Evolutionary conservation across 30 jellyfish, hydroid and myxozoan genomes (phyloP).

Genomic region (Hydra vulgaris): DNA sequence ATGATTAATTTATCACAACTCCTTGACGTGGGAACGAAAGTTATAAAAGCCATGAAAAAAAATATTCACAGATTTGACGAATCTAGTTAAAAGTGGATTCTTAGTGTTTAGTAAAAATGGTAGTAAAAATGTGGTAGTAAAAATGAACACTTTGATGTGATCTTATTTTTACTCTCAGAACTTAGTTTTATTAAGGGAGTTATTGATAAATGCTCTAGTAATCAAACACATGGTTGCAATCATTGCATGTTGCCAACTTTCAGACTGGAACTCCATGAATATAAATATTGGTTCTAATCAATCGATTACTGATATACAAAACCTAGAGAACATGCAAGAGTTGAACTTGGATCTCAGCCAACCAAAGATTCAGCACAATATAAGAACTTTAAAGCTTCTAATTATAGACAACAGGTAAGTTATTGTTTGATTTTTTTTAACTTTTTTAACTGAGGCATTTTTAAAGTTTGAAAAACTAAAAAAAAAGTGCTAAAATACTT

Average conservation of each 20-base stretch:
- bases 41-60: not conserved
- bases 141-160: not conserved
- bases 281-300: not conserved
- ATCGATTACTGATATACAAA: not conserved
- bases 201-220: not conserved
- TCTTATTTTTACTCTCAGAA: not conserved
- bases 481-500: not conserved
- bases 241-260: constrained; percentile 1
- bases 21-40: not conserved
- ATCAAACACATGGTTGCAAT: not conserved
- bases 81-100: constrained; percentile 1
- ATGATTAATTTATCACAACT: not conserved
- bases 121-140: too few relatives aligned
- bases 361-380: not conserved
- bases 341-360: not conserved
- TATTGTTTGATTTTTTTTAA: not conserved
- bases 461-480: not conserved
- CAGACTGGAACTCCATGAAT: not conserved
- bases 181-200: constrained; percentile 1
- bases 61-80: not conserved
- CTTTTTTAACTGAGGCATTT: not conserved
- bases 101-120: not conserved
- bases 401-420: not conserved
- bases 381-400: not conserved
- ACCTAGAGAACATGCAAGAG: not conserved